Conservation (phyloP, 2,797 vertebrate species). For the Gymnocypris eckloni region DNA sequence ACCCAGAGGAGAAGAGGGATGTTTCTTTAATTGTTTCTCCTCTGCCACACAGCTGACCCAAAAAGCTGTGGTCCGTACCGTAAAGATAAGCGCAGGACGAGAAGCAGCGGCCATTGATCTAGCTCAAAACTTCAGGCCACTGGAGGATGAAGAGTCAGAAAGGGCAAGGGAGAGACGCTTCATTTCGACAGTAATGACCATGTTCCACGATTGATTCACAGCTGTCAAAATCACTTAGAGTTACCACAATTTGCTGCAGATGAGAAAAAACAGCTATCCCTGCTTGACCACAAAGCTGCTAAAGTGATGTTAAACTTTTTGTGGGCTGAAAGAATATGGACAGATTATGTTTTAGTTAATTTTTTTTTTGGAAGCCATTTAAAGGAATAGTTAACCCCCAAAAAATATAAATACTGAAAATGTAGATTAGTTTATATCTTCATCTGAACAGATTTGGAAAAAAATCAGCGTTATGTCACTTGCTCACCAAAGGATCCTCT, state of each 20-base stretch:
- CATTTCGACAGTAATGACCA: conserved; percentile 53
- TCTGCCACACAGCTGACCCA: conserved; percentile 68
- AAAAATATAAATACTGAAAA: too few relatives aligned
- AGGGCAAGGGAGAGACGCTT: conserved; percentile 44
- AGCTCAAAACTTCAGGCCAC: conserved; percentile 49
- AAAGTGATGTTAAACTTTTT: conserved; percentile 35
- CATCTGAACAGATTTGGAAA: background rate
- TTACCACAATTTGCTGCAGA: conserved; percentile 21
- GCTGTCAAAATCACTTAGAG: conserved; percentile 45
- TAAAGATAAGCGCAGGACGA: conserved; percentile 59
- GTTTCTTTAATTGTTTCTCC: conserved; percentile 82
- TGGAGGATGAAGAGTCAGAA: conserved; percentile 35
- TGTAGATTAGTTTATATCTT: background rate
- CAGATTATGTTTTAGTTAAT: background rate
- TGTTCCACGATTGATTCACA: conserved; percentile 42
- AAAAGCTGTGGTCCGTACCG: conserved; percentile 67
- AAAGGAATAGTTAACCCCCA: background rate
- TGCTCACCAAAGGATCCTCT: background rate
- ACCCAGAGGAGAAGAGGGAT: conserved; percentile 68
- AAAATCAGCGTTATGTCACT: background rate
- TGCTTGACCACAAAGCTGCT: background rate
- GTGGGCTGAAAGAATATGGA: background rate
- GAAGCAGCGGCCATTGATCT: conserved; percentile 66
- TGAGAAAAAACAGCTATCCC: conserved; percentile 6
- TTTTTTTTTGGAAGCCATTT: background rate